Evolutionary conservation across 1,140 invertebrate species (phyloP).

Genomic region (Probaryconus sp.): DNA sequence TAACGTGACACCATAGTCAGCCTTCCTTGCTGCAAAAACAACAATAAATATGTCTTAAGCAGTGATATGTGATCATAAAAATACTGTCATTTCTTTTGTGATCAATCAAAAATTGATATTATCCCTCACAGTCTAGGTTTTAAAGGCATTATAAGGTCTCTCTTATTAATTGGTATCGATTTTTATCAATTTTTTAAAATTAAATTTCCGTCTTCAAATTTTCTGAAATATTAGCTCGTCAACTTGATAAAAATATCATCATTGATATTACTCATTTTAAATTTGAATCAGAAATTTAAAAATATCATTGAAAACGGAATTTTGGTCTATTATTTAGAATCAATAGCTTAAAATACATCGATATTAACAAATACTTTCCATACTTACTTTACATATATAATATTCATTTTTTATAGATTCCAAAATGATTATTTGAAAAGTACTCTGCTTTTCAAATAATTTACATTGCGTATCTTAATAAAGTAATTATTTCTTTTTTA

Average conservation of each 20-base stretch:
- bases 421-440: no score
- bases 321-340: conserved; percentile 16
- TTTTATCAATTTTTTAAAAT: conserved; percentile 15
- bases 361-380: conserved; percentile 20
- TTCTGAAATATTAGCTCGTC: conserved; percentile 3
- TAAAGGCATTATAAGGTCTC: conserved; percentile 41
- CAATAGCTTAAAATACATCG: conserved; percentile 12
- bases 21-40: conserved; percentile 30
- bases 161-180: conserved; percentile 21
- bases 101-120: conserved; percentile 37
- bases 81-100: conserved; percentile 42
- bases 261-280: not conserved
- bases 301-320: conserved; percentile 9
- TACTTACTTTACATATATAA: conserved; percentile 5
- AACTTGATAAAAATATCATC: no score
- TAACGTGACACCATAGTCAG: conserved; percentile 11
- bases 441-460: conserved; percentile 15
- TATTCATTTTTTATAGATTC: conserved; percentile 14
- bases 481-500: conserved; percentile 1
- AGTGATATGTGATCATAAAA: conserved; percentile 59
- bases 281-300: not conserved
- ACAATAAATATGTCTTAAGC: conserved; percentile 34
- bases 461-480: conserved; percentile 13
- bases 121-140: conserved; percentile 40
- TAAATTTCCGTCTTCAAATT: conserved; percentile 7